Percentiles rank a stretch among this genome's conserved stretches.
These are phyloP conservation scores for Nephrotoma flavescens DNA, from an alignment of 2,888 invertebrate species.

Conservation along the genomic window DNA sequence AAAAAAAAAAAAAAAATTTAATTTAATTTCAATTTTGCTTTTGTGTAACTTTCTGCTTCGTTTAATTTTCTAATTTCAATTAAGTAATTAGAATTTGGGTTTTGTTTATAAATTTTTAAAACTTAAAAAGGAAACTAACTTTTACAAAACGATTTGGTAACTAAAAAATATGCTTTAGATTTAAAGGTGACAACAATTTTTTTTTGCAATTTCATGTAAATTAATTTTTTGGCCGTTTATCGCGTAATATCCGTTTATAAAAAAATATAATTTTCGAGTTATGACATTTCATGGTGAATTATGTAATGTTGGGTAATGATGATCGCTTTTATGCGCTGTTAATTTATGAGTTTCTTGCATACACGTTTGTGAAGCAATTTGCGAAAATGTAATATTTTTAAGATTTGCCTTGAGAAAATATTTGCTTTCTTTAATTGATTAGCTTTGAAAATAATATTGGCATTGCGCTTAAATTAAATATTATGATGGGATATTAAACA, in stretches of 20 bases:
- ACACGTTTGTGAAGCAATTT: not conserved
- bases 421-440: not conserved
- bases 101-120: not conserved
- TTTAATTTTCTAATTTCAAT: not conserved
- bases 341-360: not conserved
- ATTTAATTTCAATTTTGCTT: not conserved
- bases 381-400: not conserved
- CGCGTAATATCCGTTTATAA: not conserved
- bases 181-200: too few species aligned
- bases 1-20: too few species aligned
- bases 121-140: too few species aligned
- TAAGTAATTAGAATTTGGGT: not conserved
- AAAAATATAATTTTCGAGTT: not conserved
- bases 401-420: not conserved
- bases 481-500: not conserved
- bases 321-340: not conserved
- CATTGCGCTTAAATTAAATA: not conserved
- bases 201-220: not conserved
- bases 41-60: not conserved
- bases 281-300: not conserved
- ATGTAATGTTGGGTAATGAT: not conserved
- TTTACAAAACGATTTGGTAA: too few species aligned
- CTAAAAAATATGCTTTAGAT: too few species aligned
- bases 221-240: not conserved
- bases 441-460: too few species aligned